Base-by-base conservation (phyloP, 2,888 invertebrate genomes). In the Miltochrista miniata region DNA sequence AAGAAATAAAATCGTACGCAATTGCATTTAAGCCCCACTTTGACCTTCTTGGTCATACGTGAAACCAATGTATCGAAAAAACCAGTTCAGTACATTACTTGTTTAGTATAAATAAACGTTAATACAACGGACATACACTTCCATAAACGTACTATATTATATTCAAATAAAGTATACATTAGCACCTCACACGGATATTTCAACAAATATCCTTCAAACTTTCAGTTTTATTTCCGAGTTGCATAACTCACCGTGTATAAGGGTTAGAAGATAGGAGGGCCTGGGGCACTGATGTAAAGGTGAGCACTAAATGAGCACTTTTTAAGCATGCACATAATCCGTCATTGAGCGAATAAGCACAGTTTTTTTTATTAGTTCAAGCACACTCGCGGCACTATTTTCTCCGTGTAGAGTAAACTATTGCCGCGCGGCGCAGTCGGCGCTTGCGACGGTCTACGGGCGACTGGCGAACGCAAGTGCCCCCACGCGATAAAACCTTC, bases 291-390 rank as follows among this genome's bases (percentile, higher is more conserved):
- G 70, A 62, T 68, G 79, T 79, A 84, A 48, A 82, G 67, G 64
- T 76, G 79, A 73, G 77, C 87, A 86, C 87, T 75, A 62, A 64
- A 66, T 59, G 71, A 68, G 72, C 89, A 87, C 87, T 85, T 81
- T 76, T 74, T 75, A 79, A 87, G 85, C 88, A 86, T 89, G 74
- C 90, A 90, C 90, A 85, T 82, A 86, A 88, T 89, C 87, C 89
- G 85, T 88, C 74, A 81, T 83, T 68, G 56, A 65, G 63, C 56
- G 48, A 68, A 67, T 65, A 62, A 61, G 56, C 68, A 69, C 67
- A 61, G 58, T 56, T 52, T 61, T 40, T 54, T 54, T 40, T 34
- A 14, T 13, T 33, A 64, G 66, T 62, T 63, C 63, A 45, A 49
- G 60, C 60, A 73, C 80, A 83, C 80, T 80, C 88, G 85, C 89